Evolutionary conservation across 2,888 invertebrate species (phyloP).

Genomic region (Zygothrica quintamaculata): DNA sequence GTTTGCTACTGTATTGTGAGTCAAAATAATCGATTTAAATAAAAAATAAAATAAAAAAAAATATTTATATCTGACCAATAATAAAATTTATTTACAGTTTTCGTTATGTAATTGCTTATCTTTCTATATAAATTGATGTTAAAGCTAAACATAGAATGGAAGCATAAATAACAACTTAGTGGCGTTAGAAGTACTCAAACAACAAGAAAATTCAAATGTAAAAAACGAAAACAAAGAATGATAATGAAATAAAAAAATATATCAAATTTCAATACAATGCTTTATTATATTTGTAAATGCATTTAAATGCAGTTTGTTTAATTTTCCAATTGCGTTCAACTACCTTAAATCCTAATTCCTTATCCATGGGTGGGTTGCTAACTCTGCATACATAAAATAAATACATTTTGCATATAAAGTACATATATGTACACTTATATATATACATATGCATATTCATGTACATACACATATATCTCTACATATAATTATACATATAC

Average conservation of each 20-base stretch:
- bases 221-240: conserved; percentile 32
- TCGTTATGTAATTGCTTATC: conserved; percentile 81
- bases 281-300: conserved; percentile 17
- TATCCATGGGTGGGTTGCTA: too few relatives aligned
- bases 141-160: conserved; percentile 83
- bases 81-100: conserved; percentile 15
- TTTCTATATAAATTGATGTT: conserved; percentile 85
- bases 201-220: conserved; percentile 46
- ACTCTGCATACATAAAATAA: too few relatives aligned
- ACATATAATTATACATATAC: too few relatives aligned
- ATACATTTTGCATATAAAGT: too few relatives aligned
- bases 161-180: conserved; percentile 49
- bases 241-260: conserved; percentile 56
- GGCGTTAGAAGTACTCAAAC: conserved; percentile 41
- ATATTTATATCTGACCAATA: conserved; percentile 40
- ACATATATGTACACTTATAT: too few relatives aligned
- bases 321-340: too few relatives aligned
- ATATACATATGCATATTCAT: too few relatives aligned
- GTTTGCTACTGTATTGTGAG: conserved; percentile 44
- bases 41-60: conserved; percentile 52
- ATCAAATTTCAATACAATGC: conserved; percentile 44
- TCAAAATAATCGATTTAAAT: conserved; percentile 35
- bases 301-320: too few relatives aligned
- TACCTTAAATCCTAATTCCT: too few relatives aligned
- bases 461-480: too few relatives aligned